Evolutionary conservation across 2,113 vertebrate genomes (phyloP), one percentile per base, ranked within the genome.

Genomic region (Grallaria varia): DNA sequence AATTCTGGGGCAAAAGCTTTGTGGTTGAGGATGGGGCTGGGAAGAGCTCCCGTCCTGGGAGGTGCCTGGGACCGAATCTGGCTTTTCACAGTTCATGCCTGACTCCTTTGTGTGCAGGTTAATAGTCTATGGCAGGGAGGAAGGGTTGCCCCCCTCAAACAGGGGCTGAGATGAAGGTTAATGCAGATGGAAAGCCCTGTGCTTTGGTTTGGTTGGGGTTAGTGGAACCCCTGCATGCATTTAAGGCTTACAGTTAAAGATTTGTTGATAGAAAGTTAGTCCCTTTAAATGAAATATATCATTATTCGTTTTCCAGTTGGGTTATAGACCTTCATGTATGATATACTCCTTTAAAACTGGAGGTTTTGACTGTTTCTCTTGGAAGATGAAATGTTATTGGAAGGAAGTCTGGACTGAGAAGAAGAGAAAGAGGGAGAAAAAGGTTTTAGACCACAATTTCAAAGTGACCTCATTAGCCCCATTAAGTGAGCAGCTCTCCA

Each of bases 331-430:
- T 77, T 85, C 39, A 69, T 16, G 17, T 64, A 75, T 64, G 21
- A 75, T 62, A 55, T 19, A 75, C 28, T 84, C 40, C 62, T 85
- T 72, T 71, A 92, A 94, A 89, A n/a, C 55, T 76, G 69, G 30
- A 89, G 66, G 58, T 82, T 89, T 69, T 68, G 60, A 75, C 77
- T 91, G 66, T 94, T 91, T 92, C 60, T 94, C 68, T 95, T 95
- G 93, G 94, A 94, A 84, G 53, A 81, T 39, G 4, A 82, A 84
- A 84, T 86, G 69, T 91, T 96, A 49, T 79, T 91, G 55, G n/a
- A 93, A 95, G 52, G 74, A 89, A 85, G 25, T 79, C 49, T 79
- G 49, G 33, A 50, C 66, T 93, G 37, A 68, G 53, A 89, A 68
- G 60, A 76, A 31, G 53, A 78, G n/a, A 92, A 69, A 69, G 53